Evolutionary conservation across 2,113 vertebrate genomes (phyloP).

Genomic region (Bos javanicus): DNA sequence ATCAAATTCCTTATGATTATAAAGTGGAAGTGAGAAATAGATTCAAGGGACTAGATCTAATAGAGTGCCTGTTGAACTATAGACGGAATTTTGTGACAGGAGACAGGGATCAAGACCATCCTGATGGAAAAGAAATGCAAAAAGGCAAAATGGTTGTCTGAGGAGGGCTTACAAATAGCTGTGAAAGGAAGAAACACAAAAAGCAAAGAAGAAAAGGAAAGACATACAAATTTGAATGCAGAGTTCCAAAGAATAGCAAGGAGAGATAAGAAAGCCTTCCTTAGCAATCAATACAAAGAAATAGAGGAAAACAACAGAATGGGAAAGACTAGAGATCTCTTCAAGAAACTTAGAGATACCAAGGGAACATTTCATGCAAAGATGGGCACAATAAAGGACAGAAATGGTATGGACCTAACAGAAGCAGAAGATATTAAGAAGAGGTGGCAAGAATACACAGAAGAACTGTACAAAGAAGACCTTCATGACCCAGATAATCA

Average conservation of each 20-base stretch:
- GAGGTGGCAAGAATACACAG: too few species aligned
- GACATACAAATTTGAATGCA: background rate
- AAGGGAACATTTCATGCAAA: background rate
- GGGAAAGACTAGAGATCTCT: background rate
- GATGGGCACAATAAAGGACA: background rate
- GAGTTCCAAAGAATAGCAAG: background rate
- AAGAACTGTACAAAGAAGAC: too few species aligned
- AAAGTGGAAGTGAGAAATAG: background rate
- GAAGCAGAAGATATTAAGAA: too few species aligned
- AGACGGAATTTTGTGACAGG: rapidly evolving
- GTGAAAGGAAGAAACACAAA: background rate
- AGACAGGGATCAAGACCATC: background rate
- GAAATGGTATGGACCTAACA: background rate
- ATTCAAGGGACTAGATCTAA: background rate
- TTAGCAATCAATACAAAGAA: background rate
- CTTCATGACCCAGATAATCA: too few species aligned
- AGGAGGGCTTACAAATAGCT: background rate
- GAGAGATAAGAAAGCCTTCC: background rate
- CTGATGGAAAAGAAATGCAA: background rate
- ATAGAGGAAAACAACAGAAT: background rate
- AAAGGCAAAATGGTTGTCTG: background rate
- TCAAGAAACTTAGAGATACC: background rate
- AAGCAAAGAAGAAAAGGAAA: background rate
- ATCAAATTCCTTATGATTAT: background rate
- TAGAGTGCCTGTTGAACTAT: background rate